Base-by-base conservation (phyloP, 2,797 vertebrate genomes). In the Menidia menidia region DNA sequence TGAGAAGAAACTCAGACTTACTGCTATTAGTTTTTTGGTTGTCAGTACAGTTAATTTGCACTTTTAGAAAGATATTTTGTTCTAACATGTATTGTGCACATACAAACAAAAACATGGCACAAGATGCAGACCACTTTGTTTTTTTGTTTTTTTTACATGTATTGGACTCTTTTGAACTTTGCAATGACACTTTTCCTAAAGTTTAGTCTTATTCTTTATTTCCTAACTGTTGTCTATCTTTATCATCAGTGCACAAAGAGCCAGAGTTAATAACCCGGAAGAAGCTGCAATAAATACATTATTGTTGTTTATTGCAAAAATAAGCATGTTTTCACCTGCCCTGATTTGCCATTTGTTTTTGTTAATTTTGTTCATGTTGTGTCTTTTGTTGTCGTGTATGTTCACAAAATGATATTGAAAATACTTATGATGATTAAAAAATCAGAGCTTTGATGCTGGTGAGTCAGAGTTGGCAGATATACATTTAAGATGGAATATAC, bases 381-480 rank as follows among this genome's bases (percentile, higher is more conserved):
- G 8, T 84, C 84, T 86, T 81, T 91, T 12, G 59, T 73, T 82
- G 76, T 85, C 70, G 60, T 92, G 18, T 85, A 62, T 84, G 77
- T 73, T 88, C 88, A 89, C 90, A 86, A 89, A 90, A 83, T 72
- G 30, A 35, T 35, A 70, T 59, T 64, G 84, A 58, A 78, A 73
- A 72, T 47, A 58, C 31, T 4, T 81, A 66, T 87, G 63, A 33
- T 60, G 39, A 62, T 89, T 83, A 84, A 82, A 81, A 78, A 81
- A 77, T 89, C 92, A 90, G 83, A 93, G 93, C 95, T 96, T 96
- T 95, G 94, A 95, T 95, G 94, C 94, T 88, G 94, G 93, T 88
- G 89, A 94, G 92, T 94, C 93, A 93, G 93, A 95, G 94, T 94
- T 93, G 87, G 76, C 84, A 81, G 88, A 88, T 85, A 71, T 81